Evolutionary conservation across 2,113 vertebrate species (phyloP).

Genomic region (Emydocephalus ijimae): DNA sequence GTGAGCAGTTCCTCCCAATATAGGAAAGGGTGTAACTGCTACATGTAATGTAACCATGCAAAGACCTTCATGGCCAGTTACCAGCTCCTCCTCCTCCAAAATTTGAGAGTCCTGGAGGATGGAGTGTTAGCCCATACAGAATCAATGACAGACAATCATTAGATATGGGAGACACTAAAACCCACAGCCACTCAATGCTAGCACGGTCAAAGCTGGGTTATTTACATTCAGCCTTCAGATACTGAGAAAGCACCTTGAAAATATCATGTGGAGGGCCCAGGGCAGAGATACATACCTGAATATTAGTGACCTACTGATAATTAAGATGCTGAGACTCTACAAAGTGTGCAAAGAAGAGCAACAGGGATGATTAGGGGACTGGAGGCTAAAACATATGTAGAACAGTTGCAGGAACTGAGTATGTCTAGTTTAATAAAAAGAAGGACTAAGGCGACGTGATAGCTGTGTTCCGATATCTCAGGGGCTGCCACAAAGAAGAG

Average conservation of each 20-base stretch:
- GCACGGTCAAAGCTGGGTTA: not conserved
- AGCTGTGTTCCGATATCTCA: too few species aligned
- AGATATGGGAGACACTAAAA: not conserved
- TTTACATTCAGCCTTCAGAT: not conserved
- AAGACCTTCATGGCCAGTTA: not conserved
- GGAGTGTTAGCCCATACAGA: not conserved
- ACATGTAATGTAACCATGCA: not conserved
- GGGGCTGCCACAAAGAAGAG: too few species aligned
- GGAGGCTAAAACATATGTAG: too few species aligned
- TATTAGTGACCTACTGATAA: not conserved
- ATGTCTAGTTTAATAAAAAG: too few species aligned
- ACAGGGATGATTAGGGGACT: too few species aligned
- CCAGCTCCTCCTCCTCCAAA: not conserved
- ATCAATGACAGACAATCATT: not conserved
- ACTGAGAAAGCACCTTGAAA: not conserved
- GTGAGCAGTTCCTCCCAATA: not conserved
- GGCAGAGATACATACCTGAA: not conserved
- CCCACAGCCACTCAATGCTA: not conserved
- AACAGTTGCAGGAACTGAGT: too few species aligned
- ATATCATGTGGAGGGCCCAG: not conserved
- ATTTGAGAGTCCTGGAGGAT: not conserved
- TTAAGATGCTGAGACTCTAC: not conserved
- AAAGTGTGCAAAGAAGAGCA: too few species aligned
- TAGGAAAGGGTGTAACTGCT: not conserved
- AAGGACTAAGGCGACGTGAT: too few species aligned